Base-by-base conservation (phyloP, 2,113 vertebrate species). In the Anseranas semipalmata region DNA sequence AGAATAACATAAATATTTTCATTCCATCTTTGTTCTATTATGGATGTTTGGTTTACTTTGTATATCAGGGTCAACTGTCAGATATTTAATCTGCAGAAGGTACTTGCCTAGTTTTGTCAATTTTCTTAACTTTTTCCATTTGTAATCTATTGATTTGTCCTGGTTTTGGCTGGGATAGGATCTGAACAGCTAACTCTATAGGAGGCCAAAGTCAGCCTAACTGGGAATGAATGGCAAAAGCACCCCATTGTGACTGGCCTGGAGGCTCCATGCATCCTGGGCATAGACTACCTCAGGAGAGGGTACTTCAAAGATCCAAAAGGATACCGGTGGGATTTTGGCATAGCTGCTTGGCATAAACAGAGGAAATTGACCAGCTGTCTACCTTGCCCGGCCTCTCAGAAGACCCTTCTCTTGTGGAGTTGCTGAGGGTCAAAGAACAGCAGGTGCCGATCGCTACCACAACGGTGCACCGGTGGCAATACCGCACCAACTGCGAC, bases 1-100 rank as follows among this genome's bases (percentile, higher is more conserved):
- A 72, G 46, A 95, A 74, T 22, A 89, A 94, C 79, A 96, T 75
- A 91, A 97, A 92, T 97, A 96, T 97, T 97, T 98, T 95, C 73
- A 85, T 73, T 87, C 86, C 52, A 80, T 77, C 43, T 67, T 95
- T 74, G 9, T 93, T 87, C 55, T 95, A 22, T 68, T 81, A 73
- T 46, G 73, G 33, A 91, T 77, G 66, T 55, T 96, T 95, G 55
- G 56, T 96, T 93, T 91, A 92, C 37, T 92, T 94, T 86, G 43
- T 24, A 15, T 77, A 66, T 90, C 90, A 43, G 32, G 91, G 21
- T 25, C 37, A 39, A 58, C 46, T 93, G 41, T 92, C 45, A 92
- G 80, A 72, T 93, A 86, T 80, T 78, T 58, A 45, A 3, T 86
- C 84, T 89, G 12, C 70, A 79, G 60, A 70, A 79, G 76, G 62